Base-by-base conservation (phyloP, 2,888 invertebrate genomes). In the Ochlodes sylvanus region DNA sequence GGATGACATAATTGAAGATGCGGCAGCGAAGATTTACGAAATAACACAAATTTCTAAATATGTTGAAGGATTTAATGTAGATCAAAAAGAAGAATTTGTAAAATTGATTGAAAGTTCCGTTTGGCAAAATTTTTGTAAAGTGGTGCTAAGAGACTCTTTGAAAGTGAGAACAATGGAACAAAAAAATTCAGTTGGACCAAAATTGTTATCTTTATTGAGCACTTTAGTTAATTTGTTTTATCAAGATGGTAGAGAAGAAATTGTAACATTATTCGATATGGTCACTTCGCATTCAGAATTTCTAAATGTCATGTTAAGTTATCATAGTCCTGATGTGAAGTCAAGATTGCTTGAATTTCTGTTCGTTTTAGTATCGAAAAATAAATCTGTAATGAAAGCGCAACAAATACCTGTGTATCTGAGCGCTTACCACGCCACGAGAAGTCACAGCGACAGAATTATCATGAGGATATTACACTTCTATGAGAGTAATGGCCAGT, bases 271-370 rank as follows among this genome's bases (percentile, higher is more conserved):
- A 7, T 96, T 96, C 74, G 96, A 97, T 71, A 96, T 97, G 96
- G 94, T 95, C 10, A 94, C 95, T 5, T 95, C 96, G 0, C 97
- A 97, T 88, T 97, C 97, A 0, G 96, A 96, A 77, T 97, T 97
- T 82, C 86, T 96, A 58, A 95, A 96, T 73, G 94, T 96, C 7
- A 94, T 97, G 84, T 82, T 97, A 17, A 94, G 94, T 70, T 84
- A 89, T 63, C 85, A 87, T 69, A 87, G 89, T 65, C 83, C 87
- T 0, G 86, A 87, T 9, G 90, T 95, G 69, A 94, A 95, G 93
- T 94, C 94, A 9, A 93, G 95, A 76, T 83, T 97, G 44, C 82
- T 97, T 44, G 94, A 95, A 76, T 91, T 97, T 65, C 82, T 98
- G 34, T 94, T 94, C 72, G 89, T 91, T 9, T 83, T 98, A 70